These are phyloP conservation scores for Menidia beryllina DNA, from an alignment of 2,113 vertebrate genomes.

Conservation along the genomic window DNA sequence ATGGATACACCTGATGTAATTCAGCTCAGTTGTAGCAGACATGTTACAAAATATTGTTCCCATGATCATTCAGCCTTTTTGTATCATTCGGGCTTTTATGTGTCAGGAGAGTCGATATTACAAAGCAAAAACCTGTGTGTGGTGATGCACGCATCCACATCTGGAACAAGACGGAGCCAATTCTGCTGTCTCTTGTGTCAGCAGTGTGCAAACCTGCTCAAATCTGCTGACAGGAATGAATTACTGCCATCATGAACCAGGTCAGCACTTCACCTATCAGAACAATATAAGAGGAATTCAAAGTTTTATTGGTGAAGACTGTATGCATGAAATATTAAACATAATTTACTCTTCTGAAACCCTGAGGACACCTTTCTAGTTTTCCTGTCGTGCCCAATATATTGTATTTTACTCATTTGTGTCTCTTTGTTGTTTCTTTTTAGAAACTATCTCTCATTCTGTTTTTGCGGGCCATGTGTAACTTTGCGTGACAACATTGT, in stretches of 20 bases:
- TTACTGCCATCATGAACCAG: neutral
- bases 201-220: neutral
- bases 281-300: neutral
- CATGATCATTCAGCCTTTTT: neutral
- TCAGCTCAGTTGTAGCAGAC: no score
- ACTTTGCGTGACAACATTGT: neutral
- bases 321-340: neutral
- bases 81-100: neutral
- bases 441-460: neutral
- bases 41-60: neutral
- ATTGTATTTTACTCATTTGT: neutral
- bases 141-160: neutral
- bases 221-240: neutral
- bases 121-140: neutral
- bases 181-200: neutral
- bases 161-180: neutral
- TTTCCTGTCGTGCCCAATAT: neutral
- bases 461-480: neutral
- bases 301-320: neutral
- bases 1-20: neutral
- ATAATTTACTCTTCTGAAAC: neutral
- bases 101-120: neutral
- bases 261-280: neutral
- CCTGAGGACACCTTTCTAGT: neutral
- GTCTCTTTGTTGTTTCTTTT: neutral